Base-by-base conservation (phyloP, 2,113 vertebrate species). In the Indicator maculatus region DNA sequence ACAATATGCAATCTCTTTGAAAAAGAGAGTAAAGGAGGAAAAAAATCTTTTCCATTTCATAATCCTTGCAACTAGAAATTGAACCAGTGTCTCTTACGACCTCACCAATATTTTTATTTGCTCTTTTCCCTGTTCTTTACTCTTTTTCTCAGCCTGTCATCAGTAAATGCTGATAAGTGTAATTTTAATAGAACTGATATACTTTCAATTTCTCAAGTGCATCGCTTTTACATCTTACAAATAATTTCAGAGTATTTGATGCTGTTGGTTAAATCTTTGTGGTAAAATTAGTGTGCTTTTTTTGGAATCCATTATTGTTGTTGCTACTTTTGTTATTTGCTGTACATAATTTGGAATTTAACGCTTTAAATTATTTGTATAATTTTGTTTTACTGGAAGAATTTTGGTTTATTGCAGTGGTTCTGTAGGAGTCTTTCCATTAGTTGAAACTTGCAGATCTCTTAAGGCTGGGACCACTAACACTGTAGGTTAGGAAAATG, bases 1-100 rank as follows among this genome's bases (percentile, higher is more conserved):
- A 79, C 31, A 76, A 91, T 27, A 83, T 86, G 55, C 65, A 94
- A 1, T 87, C 83, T 89, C 60, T 94, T 94, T 92, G 86, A 90
- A 78, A 96, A 88, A 38, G 31, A n/a, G 45, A 63, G 45, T 30
- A 64, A 89, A 80, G 76, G 77, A 92, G 85, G 84, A 89, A 73
- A 33, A 36, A 33, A 36, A 90, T 73, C 52, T 81, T 95, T 94
- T 96, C 85, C 63, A 33, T 81, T 91, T 58, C n/a, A 36, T 95
- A 93, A 83, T 94, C 72, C 18, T 91, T 93, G 87, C 66, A 85
- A 30, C 56, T 61, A 10, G 31, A 74, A 24, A 8, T 70, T 91
- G 75, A 83, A 88, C 47, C 36, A 60, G 17, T 55, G 58, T 83
- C 63, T 70, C 45, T 76, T 77, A 64, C 0, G 4, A 86, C 52